Evolutionary conservation across 2,797 vertebrate genomes (phyloP), one percentile per base, ranked within the genome.

Genomic region (Taeniopygia guttata): DNA sequence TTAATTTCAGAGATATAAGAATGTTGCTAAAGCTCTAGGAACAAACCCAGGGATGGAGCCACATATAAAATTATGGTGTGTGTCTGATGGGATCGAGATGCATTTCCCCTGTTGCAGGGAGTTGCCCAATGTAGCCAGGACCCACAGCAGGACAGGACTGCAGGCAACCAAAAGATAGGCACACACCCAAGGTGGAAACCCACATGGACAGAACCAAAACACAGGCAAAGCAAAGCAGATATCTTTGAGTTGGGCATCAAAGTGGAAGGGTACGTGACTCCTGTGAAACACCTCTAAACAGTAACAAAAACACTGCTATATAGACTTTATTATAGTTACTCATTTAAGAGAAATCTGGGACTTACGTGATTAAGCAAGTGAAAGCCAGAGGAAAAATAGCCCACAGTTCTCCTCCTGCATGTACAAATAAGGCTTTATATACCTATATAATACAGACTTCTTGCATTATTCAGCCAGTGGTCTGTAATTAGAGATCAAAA

Each of bases 31-130:
- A 72, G 32, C 32, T 77, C 30, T 2, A 70, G 56, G 79, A 83
- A 76, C 15, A 69, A 89, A 34, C 3, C 4, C 26, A 51, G 60
- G 59, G 40, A n/a, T 11, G 8, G 19, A 80, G 45, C 11, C 2
- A 1, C 12, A 6, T 9, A 13, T 22, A 46, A 46, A 17, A 34
- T 13, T 25, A 5, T 9, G 7, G 15, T 5, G 1, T 4, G 14
- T 0, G 0, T 29, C 20, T 0, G 1, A n/a, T 11, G 8, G 27
- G 46, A 86, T 22, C 0, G 0, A 58, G 29, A n/a, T 0, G 0
- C 10, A 19, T 46, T 66, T 73, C 26, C 22, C 8, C 4, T 64
- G 22, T 3, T 51, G 10, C 2, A 78, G 34, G 22, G 34, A 73
- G 10, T 51, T 30, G 34, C 11, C 23, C 67, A 82, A 25, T 43